Base-by-base conservation (phyloP, 2,113 vertebrate genomes). In the Rhodinocichla rosea region DNA sequence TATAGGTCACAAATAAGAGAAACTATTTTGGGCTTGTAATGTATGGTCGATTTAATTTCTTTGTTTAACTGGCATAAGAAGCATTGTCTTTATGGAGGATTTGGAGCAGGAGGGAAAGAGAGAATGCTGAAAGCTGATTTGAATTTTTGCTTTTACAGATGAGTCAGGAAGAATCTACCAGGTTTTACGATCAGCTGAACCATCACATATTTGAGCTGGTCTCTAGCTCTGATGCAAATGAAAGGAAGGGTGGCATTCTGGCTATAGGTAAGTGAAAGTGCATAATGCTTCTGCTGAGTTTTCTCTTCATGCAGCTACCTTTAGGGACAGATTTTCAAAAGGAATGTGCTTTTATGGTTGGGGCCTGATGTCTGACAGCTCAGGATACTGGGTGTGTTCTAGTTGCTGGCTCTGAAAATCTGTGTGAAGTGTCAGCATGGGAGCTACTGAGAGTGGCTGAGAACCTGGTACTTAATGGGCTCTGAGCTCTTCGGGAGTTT, bases 161-260 rank as follows among this genome's bases (percentile, higher is more conserved):
- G 97, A 99, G 99, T 96, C 99, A 99, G 96, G 99, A 99, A 96
- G 99, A 99, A 94, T 99, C 99, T 33, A 99, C 99, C 15, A 99
- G 99, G 10, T 99, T 99, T 97, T 99, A 99, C 1, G 99, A 99
- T 97, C 99, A 99, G 95, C 97, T 99, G 77, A 99, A 99, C 97
- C 99, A 99, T 95, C 99, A 99, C 97, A 99, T 99, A 95, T 99
- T 99, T 97, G 99, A 99, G 97, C 97, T 99, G 97, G 99, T 99
- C 75, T 99, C 99, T 95, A 99, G 99, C 97, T 99, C 99, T 15
- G 99, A 99, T 98, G 99, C 99, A 64, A 99, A 99, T 67, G 99
- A 99, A 97, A 99, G 99, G 96, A 99, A 99, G 98, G 99, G 99
- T 44, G 99, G 99, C 74, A 99, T 99, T 96, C 98, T 99, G 81